Conservation (phyloP, 1,140 invertebrate species). For the Scaptomyza hsui region DNA sequence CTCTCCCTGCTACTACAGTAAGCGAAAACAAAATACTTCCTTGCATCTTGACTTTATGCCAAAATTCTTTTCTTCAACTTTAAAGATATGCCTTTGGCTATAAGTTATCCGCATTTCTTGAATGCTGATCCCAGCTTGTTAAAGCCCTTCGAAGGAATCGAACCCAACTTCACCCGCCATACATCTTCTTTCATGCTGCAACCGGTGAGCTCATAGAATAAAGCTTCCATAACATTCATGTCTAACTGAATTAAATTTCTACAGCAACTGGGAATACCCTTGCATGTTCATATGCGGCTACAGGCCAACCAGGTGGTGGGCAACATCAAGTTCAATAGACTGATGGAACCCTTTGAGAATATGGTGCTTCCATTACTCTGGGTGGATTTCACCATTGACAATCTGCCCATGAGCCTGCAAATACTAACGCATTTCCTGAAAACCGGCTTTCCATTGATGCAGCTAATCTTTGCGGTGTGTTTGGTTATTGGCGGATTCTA, state of each 20-base stretch:
- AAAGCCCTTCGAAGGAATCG: conserved; percentile 88
- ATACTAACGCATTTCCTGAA: conserved; percentile 73
- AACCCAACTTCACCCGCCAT: conserved; percentile 86
- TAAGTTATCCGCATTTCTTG: conserved; percentile 93
- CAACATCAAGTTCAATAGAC: conserved; percentile 85
- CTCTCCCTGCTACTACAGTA: conserved; percentile 90
- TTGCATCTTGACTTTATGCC: neutral
- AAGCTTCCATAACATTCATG: neutral
- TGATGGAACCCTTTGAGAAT: conserved; percentile 86
- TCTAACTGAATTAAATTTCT: conserved; percentile 12
- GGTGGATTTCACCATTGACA: conserved; percentile 85
- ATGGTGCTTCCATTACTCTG: conserved; percentile 88
- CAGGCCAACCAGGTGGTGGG: conserved; percentile 89
- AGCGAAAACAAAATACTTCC: conserved; percentile 62
- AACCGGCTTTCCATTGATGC: conserved; percentile 73
- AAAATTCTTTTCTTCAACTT: neutral
- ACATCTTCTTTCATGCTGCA: conserved; percentile 84
- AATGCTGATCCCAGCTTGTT: conserved; percentile 87
- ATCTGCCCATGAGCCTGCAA: conserved; percentile 65
- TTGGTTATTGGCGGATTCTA: conserved; percentile 79
- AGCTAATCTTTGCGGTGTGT: conserved; percentile 77
- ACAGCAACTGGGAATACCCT: conserved; percentile 86
- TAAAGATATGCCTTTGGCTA: conserved; percentile 87
- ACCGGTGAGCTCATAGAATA: conserved; percentile 84
- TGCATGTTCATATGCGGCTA: conserved; percentile 86